Conservation (phyloP, 92 coral and sea anemone genomes). For the Phenganax subtilis region DNA sequence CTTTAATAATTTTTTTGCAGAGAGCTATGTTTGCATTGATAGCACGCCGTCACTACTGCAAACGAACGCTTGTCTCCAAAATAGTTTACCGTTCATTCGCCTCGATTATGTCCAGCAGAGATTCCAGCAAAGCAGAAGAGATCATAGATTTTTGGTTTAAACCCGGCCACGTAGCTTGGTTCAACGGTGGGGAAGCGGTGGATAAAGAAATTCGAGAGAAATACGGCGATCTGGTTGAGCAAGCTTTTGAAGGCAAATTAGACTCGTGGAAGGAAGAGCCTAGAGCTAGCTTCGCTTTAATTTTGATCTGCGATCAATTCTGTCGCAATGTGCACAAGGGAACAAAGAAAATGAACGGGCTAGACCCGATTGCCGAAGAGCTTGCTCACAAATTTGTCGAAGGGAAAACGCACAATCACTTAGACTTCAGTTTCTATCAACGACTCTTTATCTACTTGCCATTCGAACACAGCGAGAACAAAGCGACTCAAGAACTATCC, state of each 20-base stretch:
- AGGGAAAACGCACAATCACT: slow-evolving; percentile 58
- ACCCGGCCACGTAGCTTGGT: slow-evolving; percentile 80
- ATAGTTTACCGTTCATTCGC: not conserved
- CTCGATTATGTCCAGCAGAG: slow-evolving; percentile 27
- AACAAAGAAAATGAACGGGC: slow-evolving; percentile 1
- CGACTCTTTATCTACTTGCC: slow-evolving; percentile 62
- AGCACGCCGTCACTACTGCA: not conserved
- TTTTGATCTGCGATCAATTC: slow-evolving; percentile 79
- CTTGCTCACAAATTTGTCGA: slow-evolving; percentile 54
- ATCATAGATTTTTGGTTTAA: slow-evolving; percentile 79
- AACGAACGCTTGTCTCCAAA: not conserved
- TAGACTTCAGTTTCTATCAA: slow-evolving; percentile 48
- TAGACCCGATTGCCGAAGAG: slow-evolving; percentile 4
- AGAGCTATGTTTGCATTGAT: not conserved
- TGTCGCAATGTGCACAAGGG: slow-evolving; percentile 74
- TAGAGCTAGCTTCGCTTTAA: slow-evolving; percentile 65
- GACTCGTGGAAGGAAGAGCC: slow-evolving; percentile 82
- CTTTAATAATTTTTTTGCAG: not conserved
- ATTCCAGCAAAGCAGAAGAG: slow-evolving; percentile 26
- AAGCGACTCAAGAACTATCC: slow-evolving; percentile 55
- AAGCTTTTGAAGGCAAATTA: slow-evolving; percentile 66
- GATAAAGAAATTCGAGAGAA: slow-evolving; percentile 62
- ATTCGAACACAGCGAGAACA: slow-evolving; percentile 65
- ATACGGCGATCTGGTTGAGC: slow-evolving; percentile 65
- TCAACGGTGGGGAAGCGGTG: slow-evolving; percentile 72